Evolutionary conservation across 2,888 invertebrate species (phyloP).

Genomic region (Apamea anceps): DNA sequence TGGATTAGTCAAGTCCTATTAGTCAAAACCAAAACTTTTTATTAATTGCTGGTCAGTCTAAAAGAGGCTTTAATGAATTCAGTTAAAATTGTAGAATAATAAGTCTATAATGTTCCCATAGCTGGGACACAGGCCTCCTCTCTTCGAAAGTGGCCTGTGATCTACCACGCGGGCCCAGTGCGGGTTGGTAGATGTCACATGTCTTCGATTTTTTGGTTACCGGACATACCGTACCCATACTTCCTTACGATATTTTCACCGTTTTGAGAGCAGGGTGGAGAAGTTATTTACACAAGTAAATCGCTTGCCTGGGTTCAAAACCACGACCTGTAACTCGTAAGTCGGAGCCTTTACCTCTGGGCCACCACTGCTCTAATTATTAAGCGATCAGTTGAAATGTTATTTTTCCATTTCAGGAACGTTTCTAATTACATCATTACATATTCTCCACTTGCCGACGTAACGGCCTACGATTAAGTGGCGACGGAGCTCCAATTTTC

Average conservation of each 20-base stretch:
- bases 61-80: neutral
- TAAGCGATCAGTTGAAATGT: neutral
- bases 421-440: conserved; percentile 12
- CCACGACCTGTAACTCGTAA: neutral
- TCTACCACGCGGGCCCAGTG: no score
- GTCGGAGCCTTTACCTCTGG: neutral
- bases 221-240: neutral
- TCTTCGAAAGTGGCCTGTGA: no score
- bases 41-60: neutral
- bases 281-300: neutral
- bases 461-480: conserved; percentile 26
- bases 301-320: neutral
- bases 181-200: neutral
- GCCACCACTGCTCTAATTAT: neutral
- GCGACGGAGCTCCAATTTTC: conserved; percentile 40
- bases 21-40: neutral
- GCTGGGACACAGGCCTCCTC: no score
- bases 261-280: neutral
- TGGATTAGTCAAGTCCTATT: neutral
- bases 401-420: conserved; percentile 4
- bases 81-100: neutral
- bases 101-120: no score
- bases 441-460: conserved; percentile 11
- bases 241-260: neutral
- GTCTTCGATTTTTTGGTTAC: neutral